Conservation (phyloP, 2,888 invertebrate genomes). For the Athalia rosae region DNA sequence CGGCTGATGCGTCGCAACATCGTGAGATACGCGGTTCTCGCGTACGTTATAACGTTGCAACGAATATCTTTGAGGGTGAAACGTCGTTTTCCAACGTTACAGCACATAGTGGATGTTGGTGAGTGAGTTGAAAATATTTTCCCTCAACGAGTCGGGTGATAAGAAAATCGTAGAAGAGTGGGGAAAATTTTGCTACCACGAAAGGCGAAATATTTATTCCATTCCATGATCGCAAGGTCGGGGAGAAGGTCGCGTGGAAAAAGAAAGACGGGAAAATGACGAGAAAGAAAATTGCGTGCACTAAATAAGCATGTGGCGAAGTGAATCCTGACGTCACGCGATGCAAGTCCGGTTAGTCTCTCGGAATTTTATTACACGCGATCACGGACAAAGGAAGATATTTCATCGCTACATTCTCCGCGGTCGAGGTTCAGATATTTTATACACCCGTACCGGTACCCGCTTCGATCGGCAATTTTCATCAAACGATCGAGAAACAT, state of each 20-base stretch:
- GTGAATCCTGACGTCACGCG: constrained; percentile 34
- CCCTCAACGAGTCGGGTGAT: background rate
- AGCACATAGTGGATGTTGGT: constrained; percentile 94
- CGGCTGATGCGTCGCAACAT: constrained; percentile 93
- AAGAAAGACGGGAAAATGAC: background rate
- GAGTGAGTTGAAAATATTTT: constrained; percentile 65
- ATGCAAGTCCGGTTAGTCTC: constrained; percentile 32
- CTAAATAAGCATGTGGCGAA: background rate
- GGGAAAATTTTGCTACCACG: background rate
- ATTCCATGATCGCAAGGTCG: too few species aligned
- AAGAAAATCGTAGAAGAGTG: background rate
- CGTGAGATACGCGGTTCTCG: constrained; percentile 90
- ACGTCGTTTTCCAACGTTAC: constrained; percentile 90
- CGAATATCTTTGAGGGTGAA: constrained; percentile 91
- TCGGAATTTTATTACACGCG: too few species aligned
- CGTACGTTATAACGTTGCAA: constrained; percentile 92
- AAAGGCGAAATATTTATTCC: background rate
- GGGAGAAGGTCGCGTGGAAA: constrained; percentile 17
- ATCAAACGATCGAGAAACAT: too few species aligned
- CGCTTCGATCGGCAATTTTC: too few species aligned
- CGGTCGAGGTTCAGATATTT: background rate
- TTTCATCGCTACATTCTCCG: constrained; percentile 30
- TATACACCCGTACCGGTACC: too few species aligned
- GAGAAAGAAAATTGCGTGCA: too few species aligned
- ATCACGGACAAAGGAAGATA: constrained; percentile 30